Evolutionary conservation across 1,140 invertebrate species (phyloP).

Genomic region (Leptinotarsa lineolata): DNA sequence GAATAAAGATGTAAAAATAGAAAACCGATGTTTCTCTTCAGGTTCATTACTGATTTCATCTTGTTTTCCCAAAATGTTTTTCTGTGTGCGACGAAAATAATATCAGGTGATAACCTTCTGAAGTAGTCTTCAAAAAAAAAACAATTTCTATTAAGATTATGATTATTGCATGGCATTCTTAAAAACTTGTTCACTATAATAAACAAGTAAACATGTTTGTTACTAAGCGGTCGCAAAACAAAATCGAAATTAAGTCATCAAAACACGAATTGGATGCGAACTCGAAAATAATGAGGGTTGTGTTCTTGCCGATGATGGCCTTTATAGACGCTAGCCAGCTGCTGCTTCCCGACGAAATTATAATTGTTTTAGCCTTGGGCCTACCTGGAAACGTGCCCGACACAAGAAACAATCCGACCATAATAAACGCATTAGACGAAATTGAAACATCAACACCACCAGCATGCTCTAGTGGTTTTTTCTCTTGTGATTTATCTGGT

Average conservation of each 20-base stretch:
- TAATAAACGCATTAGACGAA: slow-evolving; percentile 6
- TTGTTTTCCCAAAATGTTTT: no score
- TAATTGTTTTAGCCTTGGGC: slow-evolving; percentile 6
- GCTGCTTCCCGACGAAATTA: slow-evolving; percentile 1
- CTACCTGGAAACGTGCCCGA: slow-evolving; percentile 7
- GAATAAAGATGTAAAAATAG: no score
- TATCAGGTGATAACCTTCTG: no score
- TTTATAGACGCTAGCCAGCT: neutral
- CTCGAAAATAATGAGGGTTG: neutral
- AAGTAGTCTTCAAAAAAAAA: no score
- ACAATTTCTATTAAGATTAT: no score
- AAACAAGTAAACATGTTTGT: no score
- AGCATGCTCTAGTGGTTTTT: slow-evolving; percentile 1
- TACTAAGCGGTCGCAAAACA: no score
- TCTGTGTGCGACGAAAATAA: no score
- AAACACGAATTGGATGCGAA: neutral
- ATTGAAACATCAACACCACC: slow-evolving; percentile 8
- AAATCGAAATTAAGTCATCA: neutral
- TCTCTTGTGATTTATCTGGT: neutral
- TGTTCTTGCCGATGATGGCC: neutral
- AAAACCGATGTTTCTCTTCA: no score
- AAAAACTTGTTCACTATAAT: no score
- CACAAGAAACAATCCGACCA: neutral
- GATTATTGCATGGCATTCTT: no score
- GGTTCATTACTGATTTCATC: no score